phyloP scores from a whole-genome alignment of 2,797 vertebrate genomes.

The Gambelia wislizenii region DNA sequence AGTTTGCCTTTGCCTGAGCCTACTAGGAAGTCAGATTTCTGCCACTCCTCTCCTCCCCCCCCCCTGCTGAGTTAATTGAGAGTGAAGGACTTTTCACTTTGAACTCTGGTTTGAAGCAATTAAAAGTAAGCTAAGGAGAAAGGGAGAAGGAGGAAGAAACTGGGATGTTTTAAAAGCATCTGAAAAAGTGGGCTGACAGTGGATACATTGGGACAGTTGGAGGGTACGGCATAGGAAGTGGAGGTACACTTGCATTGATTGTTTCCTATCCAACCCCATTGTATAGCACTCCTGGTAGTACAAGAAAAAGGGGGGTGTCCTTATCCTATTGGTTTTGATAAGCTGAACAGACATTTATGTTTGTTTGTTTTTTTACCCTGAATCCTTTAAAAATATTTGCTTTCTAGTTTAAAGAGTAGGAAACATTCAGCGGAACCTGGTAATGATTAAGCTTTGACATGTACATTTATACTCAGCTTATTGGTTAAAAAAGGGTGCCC shows the following conservation, averaged over 20 bases:
- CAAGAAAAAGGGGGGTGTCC: background rate
- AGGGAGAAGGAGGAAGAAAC: too few species aligned
- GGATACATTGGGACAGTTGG: background rate
- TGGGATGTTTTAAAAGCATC: too few species aligned
- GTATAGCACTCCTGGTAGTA: background rate
- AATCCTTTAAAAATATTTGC: conserved; percentile 3
- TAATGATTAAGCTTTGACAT: conserved; percentile 1
- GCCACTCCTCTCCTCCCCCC: too few species aligned
- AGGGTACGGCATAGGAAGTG: background rate
- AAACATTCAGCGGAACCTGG: conserved; percentile 41
- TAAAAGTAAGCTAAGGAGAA: too few species aligned
- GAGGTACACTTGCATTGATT: background rate
- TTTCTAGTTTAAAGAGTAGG: conserved; percentile 35
- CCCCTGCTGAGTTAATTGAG: too few species aligned
- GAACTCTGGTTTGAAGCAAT: too few species aligned
- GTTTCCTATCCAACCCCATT: background rate
- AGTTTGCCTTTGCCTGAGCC: too few species aligned
- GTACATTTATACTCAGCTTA: conserved; percentile 34
- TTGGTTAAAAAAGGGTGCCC: conserved; percentile 32
- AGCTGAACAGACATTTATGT: conserved; percentile 38
- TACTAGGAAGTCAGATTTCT: too few species aligned
- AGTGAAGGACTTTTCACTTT: too few species aligned
- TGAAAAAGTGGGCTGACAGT: too few species aligned
- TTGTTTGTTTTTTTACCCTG: conserved; percentile 9
- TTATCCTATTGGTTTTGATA: conserved; percentile 44